A percentile compares a stretch with the other conserved stretches of the same genome.
Conservation (phyloP, 1,140 invertebrate species). For the Tachypleus tridentatus region DNA sequence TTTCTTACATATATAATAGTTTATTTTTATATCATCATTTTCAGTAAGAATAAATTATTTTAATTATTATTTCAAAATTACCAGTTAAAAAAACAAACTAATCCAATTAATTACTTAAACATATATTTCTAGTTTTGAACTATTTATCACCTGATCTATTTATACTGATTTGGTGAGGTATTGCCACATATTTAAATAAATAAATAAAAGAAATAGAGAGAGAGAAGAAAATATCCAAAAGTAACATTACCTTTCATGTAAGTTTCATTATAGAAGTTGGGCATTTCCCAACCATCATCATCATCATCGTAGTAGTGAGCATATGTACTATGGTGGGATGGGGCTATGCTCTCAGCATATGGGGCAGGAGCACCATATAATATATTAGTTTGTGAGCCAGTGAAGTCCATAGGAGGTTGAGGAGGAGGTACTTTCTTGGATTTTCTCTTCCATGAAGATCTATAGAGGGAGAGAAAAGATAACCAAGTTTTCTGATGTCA, state of each 20-base stretch:
- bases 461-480: not conserved
- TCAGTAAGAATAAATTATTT: too few species aligned
- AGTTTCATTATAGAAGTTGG: constrained; percentile 92
- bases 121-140: too few species aligned
- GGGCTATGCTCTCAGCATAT: constrained; percentile 86
- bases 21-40: too few species aligned
- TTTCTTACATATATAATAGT: too few species aligned
- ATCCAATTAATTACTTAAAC: too few species aligned
- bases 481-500: not conserved
- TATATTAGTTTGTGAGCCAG: constrained; percentile 77
- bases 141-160: too few species aligned
- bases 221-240: too few species aligned
- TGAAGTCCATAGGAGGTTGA: constrained; percentile 17
- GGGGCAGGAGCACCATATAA: constrained; percentile 84
- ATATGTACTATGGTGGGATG: constrained; percentile 87
- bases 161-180: too few species aligned
- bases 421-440: constrained; percentile 19
- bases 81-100: too few species aligned
- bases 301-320: constrained; percentile 91
- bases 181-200: too few species aligned
- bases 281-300: constrained; percentile 94
- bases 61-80: too few species aligned
- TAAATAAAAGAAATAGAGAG: too few species aligned
- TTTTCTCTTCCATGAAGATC: constrained; percentile 13
- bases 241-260: constrained; percentile 66